phyloP scores from a whole-genome alignment of 2,113 vertebrate species.

The Motacilla tschutschensis region DNA sequence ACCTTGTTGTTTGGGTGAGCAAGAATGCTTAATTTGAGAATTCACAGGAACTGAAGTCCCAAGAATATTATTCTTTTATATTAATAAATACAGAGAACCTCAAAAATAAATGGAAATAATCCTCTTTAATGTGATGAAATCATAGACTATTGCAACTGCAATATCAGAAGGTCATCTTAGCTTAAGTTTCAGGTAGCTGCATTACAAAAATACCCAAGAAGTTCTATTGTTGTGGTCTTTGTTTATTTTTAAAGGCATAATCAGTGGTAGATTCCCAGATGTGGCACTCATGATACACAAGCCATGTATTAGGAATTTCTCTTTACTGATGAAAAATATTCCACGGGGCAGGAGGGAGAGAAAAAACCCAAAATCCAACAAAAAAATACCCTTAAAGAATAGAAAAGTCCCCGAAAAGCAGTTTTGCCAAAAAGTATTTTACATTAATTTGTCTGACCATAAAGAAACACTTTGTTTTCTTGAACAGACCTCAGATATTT shows the following conservation, averaged over 20 bases:
- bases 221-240: not conserved
- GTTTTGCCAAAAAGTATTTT: not conserved
- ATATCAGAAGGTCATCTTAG: not conserved
- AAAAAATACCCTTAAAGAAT: rapidly evolving
- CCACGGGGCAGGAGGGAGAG: rapidly evolving
- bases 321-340: not conserved
- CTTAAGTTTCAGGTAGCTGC: not conserved
- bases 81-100: not conserved
- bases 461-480: not conserved
- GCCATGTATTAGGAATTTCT: not conserved
- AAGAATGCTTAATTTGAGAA: not conserved
- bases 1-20: not conserved
- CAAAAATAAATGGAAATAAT: not conserved
- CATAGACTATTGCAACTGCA: not conserved
- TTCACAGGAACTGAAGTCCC: not conserved
- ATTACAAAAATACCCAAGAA: not conserved
- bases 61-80: not conserved
- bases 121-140: not conserved
- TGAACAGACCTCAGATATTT: rapidly evolving
- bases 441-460: not conserved
- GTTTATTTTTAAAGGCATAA: not conserved
- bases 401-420: not conserved
- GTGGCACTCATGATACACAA: not conserved
- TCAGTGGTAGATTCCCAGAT: not conserved
- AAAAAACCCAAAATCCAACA: not conserved